Evolutionary conservation across 2,797 vertebrate species (phyloP).

Genomic region (Crocidura indochinensis): DNA sequence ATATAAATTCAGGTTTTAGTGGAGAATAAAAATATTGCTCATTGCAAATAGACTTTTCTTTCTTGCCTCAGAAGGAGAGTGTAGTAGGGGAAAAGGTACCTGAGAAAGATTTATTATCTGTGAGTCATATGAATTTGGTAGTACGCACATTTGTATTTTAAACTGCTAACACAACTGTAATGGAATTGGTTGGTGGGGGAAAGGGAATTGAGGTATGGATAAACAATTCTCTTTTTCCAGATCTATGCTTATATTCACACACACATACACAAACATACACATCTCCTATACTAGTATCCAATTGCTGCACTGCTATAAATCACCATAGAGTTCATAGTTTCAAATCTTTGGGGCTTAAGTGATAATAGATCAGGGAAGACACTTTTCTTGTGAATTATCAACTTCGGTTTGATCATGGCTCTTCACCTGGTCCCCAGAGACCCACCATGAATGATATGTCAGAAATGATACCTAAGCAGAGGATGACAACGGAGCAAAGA

Average conservation of each 20-base stretch:
- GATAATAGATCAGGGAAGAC: no score
- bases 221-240: background rate
- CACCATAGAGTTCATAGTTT: background rate
- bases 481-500: no score
- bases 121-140: background rate
- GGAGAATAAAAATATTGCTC: background rate
- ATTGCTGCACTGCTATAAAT: background rate
- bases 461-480: no score
- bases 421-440: no score
- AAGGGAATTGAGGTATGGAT: background rate
- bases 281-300: no score
- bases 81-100: background rate
- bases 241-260: background rate
- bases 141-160: background rate
- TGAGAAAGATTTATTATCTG: background rate
- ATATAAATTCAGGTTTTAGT: background rate
- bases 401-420: no score
- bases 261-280: no score
- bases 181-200: background rate
- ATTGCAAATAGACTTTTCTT: background rate
- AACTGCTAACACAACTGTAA: background rate
- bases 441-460: no score
- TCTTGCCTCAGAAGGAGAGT: background rate
- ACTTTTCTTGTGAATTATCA: no score
- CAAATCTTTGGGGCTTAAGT: background rate